Percentiles rank a stretch among this genome's conserved stretches.
Evolutionary conservation across 2,113 vertebrate genomes (phyloP).

Genomic region (Cichladusa arquata): DNA sequence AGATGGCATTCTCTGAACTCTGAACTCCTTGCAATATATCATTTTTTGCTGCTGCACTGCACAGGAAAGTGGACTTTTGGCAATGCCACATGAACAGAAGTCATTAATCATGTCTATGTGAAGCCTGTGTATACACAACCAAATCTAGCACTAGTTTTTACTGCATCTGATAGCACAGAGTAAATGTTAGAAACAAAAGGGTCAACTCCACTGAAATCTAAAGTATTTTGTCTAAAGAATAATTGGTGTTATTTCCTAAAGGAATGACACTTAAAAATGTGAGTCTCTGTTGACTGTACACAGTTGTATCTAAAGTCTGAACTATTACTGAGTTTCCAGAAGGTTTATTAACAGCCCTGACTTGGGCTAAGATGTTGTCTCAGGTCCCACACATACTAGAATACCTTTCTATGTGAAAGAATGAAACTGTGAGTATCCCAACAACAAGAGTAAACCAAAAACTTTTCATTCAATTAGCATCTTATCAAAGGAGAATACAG

Average conservation of each 20-base stretch:
- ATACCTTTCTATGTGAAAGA: not conserved
- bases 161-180: not conserved
- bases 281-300: not conserved
- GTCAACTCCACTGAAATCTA: not conserved
- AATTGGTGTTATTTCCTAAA: not conserved
- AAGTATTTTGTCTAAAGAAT: not conserved
- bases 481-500: not conserved
- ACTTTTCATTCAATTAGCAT: not conserved
- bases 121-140: not conserved
- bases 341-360: not conserved
- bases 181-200: not conserved
- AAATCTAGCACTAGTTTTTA: not conserved
- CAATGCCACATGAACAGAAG: not conserved
- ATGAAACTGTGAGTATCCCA: not conserved
- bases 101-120: not conserved
- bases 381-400: not conserved
- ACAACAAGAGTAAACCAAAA: not conserved
- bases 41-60: slow-evolving; percentile 37
- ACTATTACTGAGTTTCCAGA: not conserved
- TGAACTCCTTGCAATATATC: slow-evolving; percentile 40
- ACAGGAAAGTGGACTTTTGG: slow-evolving; percentile 36
- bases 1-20: slow-evolving; percentile 67
- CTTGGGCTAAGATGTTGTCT: not conserved
- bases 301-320: not conserved
- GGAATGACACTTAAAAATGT: not conserved